Base-by-base conservation (phyloP, 1,140 invertebrate genomes). In the Chymomyza costata region DNA sequence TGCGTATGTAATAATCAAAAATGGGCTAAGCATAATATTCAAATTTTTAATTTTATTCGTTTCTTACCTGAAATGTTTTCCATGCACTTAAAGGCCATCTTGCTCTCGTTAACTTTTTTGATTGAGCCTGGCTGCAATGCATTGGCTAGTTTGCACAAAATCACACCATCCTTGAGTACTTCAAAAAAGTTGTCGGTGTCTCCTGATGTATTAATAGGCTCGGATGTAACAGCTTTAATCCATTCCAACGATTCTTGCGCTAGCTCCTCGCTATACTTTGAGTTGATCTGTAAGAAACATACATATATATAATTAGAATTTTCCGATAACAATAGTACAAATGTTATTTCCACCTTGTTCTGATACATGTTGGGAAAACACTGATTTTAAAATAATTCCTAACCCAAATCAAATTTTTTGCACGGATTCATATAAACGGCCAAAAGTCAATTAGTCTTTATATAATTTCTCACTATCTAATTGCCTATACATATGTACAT, bases 71-170 rank as follows among this genome's bases (percentile, higher is more conserved):
- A 97, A 57, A 99, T 99, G 85, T 99, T 99, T 87, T 99, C 97
- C 97, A 99, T 99, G 84, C 95, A 97, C 80, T 97, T 97, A 87
- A 98, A 98, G n/a, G 96, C 95, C 92, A 96, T 94, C 71, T 89
- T 89, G 25, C 90, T 93, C 67, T 91, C 90, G 85, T 97, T 96
- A 54, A 97, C 90, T 87, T 96, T 97, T 87, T 95, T 96, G 15
- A 97, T 90, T 25, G 89, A 89, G 14, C 92, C 92, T 0, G 92
- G 89, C 84, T 95, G 89, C 45, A 97, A 89, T 40, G 88, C 87
- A 84, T 97, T 96, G 3, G 92, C 92, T 68, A 96, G 86, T 81
- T 94, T 93, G 93, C 95, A 97, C 28, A 97, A 89, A 17, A 96
- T 86, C 17, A 90, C 91, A 18, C 95, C 95, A 86, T 96, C 92